Evolutionary conservation across 2,888 invertebrate genomes (phyloP).

Genomic region (Trachelus stipa): DNA sequence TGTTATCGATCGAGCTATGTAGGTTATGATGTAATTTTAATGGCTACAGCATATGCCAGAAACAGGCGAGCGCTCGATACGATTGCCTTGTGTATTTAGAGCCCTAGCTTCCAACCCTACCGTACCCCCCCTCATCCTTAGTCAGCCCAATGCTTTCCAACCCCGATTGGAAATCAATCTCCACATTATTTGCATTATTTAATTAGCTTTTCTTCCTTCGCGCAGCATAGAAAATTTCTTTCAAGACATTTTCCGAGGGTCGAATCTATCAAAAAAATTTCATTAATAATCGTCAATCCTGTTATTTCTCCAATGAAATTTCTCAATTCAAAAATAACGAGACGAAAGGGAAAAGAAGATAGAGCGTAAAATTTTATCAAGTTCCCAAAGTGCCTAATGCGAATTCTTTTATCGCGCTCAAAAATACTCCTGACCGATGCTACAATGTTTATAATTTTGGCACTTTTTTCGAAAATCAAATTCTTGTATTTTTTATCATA

Average conservation of each 20-base stretch:
- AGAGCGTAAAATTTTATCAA: background rate
- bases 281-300: background rate
- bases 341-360: background rate
- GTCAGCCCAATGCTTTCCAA: background rate
- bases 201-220: background rate
- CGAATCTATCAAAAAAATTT: background rate
- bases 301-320: background rate
- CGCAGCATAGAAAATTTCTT: conserved; percentile 18
- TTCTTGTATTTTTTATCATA: background rate
- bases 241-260: background rate
- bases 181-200: conserved; percentile 7
- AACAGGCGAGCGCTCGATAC: conserved; percentile 8
- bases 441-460: background rate
- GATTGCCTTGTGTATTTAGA: background rate
- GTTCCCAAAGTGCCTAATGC: background rate
- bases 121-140: background rate
- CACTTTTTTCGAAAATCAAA: background rate
- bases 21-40: conserved; percentile 23
- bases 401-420: background rate
- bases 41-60: conserved; percentile 11
- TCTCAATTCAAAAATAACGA: background rate
- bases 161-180: conserved; percentile 4
- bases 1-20: conserved; percentile 7
- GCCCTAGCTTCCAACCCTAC: background rate
- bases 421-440: background rate